These are phyloP conservation scores for Circaetus cinerascens DNA, from an alignment of 2,113 vertebrate genomes.

Conservation along the genomic window DNA sequence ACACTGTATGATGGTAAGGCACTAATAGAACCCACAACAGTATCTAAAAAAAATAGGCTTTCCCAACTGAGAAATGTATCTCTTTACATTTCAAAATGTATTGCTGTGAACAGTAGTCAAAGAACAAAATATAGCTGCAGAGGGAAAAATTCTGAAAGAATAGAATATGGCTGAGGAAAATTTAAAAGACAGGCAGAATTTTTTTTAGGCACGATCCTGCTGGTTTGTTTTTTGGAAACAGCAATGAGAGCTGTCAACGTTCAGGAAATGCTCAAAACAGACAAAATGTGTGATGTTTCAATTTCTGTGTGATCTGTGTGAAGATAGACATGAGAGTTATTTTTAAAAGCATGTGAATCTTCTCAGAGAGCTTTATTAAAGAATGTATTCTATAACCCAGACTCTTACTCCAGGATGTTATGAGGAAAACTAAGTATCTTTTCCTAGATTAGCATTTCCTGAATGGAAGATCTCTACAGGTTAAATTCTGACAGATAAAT, in stretches of 20 bases:
- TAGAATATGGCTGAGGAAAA: not conserved
- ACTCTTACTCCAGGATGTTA: not conserved
- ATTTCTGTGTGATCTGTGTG: not conserved
- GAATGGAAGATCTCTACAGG: not conserved
- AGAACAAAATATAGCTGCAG: not conserved
- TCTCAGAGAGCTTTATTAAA: not conserved
- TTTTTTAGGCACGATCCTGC: not conserved
- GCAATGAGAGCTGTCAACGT: not conserved
- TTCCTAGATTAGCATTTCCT: not conserved
- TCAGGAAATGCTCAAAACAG: not conserved
- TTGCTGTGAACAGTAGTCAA: not conserved
- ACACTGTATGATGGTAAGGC: not conserved
- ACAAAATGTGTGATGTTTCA: not conserved
- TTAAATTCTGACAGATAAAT: not conserved
- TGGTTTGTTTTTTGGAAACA: not conserved
- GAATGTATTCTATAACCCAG: not conserved
- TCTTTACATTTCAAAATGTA: not conserved
- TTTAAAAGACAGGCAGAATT: not conserved
- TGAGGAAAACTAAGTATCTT: not conserved
- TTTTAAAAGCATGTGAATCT: conserved; percentile 37
- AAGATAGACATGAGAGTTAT: conserved; percentile 11
- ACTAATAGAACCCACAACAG: not conserved
- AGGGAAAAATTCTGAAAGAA: not conserved
- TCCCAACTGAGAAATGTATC: not conserved
- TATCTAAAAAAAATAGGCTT: not conserved